Evolutionary conservation across 2,888 invertebrate genomes (phyloP).

Genomic region (Osedax frankpressi): DNA sequence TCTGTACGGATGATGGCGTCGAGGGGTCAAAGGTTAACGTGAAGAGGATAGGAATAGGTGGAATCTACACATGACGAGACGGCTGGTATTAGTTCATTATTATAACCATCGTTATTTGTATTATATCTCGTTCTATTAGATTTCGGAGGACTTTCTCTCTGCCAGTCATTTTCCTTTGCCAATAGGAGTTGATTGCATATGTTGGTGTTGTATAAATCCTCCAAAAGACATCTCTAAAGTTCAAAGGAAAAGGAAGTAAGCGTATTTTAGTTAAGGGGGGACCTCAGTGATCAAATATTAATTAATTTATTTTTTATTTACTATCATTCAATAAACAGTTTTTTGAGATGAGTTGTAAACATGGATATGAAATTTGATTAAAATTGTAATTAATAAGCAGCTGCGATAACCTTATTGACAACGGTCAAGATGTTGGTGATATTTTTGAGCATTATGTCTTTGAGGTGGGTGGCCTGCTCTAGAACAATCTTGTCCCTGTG

Average conservation of each 20-base stretch:
- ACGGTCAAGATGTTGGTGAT: background rate
- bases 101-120: background rate
- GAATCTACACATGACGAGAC: background rate
- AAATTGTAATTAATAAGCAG: too few relatives aligned
- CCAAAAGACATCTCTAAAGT: conserved; percentile 58
- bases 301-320: too few relatives aligned
- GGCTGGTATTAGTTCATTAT: background rate
- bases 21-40: too few relatives aligned
- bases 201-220: conserved; percentile 57
- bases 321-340: too few relatives aligned
- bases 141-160: background rate
- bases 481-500: background rate
- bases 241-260: too few relatives aligned
- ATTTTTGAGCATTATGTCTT: background rate
- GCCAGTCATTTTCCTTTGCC: conserved; percentile 47
- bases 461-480: background rate
- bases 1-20: too few relatives aligned
- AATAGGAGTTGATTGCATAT: conserved; percentile 58
- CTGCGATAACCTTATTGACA: background rate
- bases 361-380: too few relatives aligned
- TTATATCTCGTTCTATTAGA: background rate
- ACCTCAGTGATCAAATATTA: too few relatives aligned
- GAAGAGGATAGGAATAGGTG: background rate
- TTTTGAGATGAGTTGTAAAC: too few relatives aligned
- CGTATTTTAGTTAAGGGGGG: too few relatives aligned